phyloP scores from a whole-genome alignment of 1,140 invertebrate genomes.

The Adelges cooleyi region DNA sequence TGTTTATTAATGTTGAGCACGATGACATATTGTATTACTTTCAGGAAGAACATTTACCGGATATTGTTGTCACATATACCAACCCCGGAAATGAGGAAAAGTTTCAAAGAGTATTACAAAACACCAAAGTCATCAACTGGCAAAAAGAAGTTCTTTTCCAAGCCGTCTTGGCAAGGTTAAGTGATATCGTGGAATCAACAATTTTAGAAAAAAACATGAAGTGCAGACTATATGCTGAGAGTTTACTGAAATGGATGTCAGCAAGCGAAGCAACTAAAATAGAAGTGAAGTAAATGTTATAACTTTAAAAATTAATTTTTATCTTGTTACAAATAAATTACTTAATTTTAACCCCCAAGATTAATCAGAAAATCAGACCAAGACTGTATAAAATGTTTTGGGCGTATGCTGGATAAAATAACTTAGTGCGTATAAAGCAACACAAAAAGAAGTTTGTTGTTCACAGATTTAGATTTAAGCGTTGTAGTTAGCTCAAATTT shows the following conservation, averaged over 20 bases:
- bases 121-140: constrained; percentile 29
- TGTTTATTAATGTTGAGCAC: no score
- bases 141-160: constrained; percentile 29
- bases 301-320: no score
- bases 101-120: constrained; percentile 8
- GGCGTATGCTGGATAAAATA: no score
- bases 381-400: no score
- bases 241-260: constrained; percentile 21
- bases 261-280: constrained; percentile 7
- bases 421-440: no score
- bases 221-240: constrained; percentile 26
- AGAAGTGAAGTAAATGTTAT: background rate
- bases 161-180: constrained; percentile 28
- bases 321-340: no score
- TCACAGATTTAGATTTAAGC: no score
- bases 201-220: constrained; percentile 14
- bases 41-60: constrained; percentile 14
- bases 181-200: background rate
- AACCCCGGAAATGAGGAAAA: constrained; percentile 23
- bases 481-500: no score
- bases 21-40: no score
- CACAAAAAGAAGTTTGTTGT: no score
- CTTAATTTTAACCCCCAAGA: no score
- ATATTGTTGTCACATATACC: constrained; percentile 28
- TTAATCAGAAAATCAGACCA: no score